phyloP scores from a whole-genome alignment of 2,113 vertebrate species.

The Hystrix brachyura region DNA sequence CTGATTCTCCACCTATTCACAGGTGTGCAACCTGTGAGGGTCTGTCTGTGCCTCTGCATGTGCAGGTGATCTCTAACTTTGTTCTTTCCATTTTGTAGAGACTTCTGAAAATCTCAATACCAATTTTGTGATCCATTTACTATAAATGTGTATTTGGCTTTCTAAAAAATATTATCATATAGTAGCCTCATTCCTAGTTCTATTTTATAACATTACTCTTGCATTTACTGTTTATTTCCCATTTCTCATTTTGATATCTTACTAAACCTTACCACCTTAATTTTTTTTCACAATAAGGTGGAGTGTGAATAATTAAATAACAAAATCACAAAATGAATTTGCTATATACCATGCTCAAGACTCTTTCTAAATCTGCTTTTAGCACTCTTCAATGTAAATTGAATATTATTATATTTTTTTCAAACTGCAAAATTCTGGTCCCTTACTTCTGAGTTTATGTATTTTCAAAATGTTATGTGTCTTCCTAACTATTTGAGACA shows the following conservation, averaged over 20 bases:
- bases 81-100: background rate
- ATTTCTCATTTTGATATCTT: conserved; percentile 36
- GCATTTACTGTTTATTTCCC: conserved; percentile 17
- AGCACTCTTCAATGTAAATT: background rate
- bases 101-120: background rate
- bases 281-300: conserved; percentile 23
- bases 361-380: background rate
- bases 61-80: background rate
- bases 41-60: background rate
- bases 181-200: background rate
- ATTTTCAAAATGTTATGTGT: conserved; percentile 48
- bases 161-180: background rate
- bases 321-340: conserved; percentile 1
- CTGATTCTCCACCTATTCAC: background rate
- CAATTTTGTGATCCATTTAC: background rate
- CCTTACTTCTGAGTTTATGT: conserved; percentile 24
- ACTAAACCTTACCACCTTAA: background rate
- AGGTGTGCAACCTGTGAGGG: background rate
- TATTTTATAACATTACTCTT: background rate
- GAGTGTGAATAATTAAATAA: background rate
- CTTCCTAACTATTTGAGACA: conserved; percentile 55
- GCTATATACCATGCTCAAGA: background rate
- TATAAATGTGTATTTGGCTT: background rate
- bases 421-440: background rate
- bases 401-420: background rate